phyloP scores from a whole-genome alignment of 2,797 vertebrate genomes.

The Rhodeus uyekii region DNA sequence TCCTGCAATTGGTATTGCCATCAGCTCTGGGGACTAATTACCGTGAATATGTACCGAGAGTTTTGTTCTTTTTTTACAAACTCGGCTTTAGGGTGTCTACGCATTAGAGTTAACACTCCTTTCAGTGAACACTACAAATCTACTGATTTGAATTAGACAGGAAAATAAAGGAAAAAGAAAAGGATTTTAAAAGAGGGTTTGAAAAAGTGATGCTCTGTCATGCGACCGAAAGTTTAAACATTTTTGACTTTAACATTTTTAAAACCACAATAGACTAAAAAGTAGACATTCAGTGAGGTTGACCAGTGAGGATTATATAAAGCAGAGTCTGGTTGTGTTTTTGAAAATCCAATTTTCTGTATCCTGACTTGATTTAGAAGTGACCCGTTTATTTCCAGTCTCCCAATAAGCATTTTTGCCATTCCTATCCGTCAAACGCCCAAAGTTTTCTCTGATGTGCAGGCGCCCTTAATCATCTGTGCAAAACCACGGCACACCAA shows the following conservation, averaged over 20 bases:
- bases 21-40: slow-evolving; percentile 48
- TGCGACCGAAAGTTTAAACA: not conserved
- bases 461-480: slow-evolving; percentile 24
- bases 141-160: not conserved
- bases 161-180: no score
- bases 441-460: not conserved
- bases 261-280: not conserved
- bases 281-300: not conserved
- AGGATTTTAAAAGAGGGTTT: not conserved
- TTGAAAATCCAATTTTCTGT: not conserved
- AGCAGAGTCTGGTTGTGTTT: not conserved
- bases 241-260: not conserved
- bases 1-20: slow-evolving; percentile 14
- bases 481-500: slow-evolving; percentile 27
- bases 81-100: slow-evolving; percentile 7
- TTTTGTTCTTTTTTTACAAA: slow-evolving; percentile 12
- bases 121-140: not conserved
- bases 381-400: not conserved
- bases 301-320: not conserved
- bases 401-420: not conserved
- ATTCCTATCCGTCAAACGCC: not conserved
- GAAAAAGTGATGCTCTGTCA: not conserved
- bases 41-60: slow-evolving; percentile 25
- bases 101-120: not conserved
- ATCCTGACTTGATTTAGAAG: not conserved